phyloP scores from a whole-genome alignment of 35 echinoderm and acorn worm species.

The Ophioderma brevispina region DNA sequence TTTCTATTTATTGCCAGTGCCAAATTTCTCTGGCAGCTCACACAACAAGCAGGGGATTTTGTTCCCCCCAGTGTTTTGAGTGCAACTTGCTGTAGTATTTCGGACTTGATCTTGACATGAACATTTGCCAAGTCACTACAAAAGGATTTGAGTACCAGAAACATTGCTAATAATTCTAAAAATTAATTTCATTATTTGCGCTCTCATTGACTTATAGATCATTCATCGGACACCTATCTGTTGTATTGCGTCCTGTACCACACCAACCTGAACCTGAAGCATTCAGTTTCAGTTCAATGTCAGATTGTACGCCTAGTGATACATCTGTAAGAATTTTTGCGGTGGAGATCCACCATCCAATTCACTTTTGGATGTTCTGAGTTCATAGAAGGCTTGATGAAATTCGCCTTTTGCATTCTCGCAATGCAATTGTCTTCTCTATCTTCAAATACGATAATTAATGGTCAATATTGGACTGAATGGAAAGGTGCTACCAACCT shows the following conservation, averaged over 20 bases:
- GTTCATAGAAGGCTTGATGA: constrained; percentile 41
- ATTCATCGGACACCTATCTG: constrained; percentile 47
- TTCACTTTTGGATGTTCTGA: constrained; percentile 55
- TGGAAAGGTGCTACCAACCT: constrained; percentile 61
- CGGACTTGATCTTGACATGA: constrained; percentile 9
- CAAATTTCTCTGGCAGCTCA: constrained; percentile 45
- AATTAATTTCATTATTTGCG: constrained; percentile 35
- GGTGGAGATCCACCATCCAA: constrained; percentile 66
- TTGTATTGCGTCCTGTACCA: constrained; percentile 56
- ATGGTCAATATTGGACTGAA: constrained; percentile 46
- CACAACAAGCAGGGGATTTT: constrained; percentile 39
- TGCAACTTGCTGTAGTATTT: constrained; percentile 23
- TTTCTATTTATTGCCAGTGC: constrained; percentile 21
- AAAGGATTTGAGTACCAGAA: no score
- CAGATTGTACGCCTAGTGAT: constrained; percentile 33
- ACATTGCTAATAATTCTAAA: constrained; percentile 35
- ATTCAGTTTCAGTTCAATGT: constrained; percentile 44
- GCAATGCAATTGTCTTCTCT: constrained; percentile 49
- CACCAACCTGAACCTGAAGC: constrained; percentile 60
- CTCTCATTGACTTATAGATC: neutral
- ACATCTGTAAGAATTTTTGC: neutral
- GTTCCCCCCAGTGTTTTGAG: constrained; percentile 51
- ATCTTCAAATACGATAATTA: constrained; percentile 69
- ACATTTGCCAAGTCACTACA: no score
- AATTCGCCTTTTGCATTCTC: constrained; percentile 54